Evolutionary conservation across 2,888 invertebrate genomes (phyloP), one percentile per base, ranked within the genome.

Genomic region (Argynnis bischoffii): DNA sequence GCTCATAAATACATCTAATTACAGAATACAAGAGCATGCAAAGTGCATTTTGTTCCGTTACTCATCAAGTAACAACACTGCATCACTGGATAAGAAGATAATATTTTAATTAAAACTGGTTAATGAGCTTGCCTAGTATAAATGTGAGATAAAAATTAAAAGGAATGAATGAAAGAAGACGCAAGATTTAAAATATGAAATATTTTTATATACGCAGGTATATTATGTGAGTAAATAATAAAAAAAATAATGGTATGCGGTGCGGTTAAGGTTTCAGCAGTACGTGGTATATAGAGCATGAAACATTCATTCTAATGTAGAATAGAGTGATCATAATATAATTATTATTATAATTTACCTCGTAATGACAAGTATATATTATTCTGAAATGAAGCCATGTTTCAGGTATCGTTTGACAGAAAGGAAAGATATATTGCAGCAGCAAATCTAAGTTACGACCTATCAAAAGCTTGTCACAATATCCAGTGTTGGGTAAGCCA

Each of bases 41-140:
- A 75, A 76, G 76, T 76, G 75, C 75, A 80, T 79, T 76, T 63
- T 63, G 66, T 70, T 72, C 74, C 72, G 71, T 72, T 65, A 74
- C 56, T 35, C 21, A 47, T 26, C 48, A 35, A 35, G n/a, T 50
- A 64, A 31, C 16, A 53, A 35, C 51, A 61, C 53, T 51, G 53
- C 51, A 50, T 41, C 50, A 61, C 51, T 41, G 16, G 47, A 14
- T 31, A 31, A 21, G 47, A 46, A 26, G 11, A n/a, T 15, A 46
- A 21, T 57, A 41, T 53, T 53, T 16, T 11, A 18, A 18, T 53
- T 53, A 8, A 26, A 41, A 41, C 26, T 41, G 8, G 35, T 41
- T 41, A 41, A 41, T 41, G 35, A 41, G 35, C 35, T 11, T 41
- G 35, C 35, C 35, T 41, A 11, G 35, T 11, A 41, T 41, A 41